phyloP scores from a whole-genome alignment of 1,140 invertebrate genomes.

The Aphaenogaster floridana region DNA sequence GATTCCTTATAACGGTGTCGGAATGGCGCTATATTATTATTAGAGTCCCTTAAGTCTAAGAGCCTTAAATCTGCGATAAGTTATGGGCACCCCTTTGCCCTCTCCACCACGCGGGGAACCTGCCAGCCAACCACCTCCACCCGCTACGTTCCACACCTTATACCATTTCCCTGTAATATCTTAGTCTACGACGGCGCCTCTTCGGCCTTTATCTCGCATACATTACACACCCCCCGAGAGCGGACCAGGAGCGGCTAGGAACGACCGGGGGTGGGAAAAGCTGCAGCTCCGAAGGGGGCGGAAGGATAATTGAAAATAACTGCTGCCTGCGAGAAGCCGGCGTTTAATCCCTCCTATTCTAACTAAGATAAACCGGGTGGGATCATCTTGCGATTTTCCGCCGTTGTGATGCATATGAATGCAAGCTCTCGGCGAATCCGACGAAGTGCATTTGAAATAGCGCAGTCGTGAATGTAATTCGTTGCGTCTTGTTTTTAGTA shows the following conservation, averaged over 20 bases:
- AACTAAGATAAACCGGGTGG: conserved; percentile 80
- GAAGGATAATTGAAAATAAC: conserved; percentile 87
- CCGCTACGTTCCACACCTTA: conserved; percentile 80
- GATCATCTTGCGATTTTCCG: conserved; percentile 73
- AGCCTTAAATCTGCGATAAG: conserved; percentile 88
- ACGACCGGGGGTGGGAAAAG: conserved; percentile 64
- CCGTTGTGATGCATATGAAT: background rate
- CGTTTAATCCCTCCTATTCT: conserved; percentile 82
- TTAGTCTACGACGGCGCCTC: conserved; percentile 85
- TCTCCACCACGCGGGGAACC: conserved; percentile 73
- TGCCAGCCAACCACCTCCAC: conserved; percentile 66
- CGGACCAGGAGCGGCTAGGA: conserved; percentile 72
- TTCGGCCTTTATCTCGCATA: conserved; percentile 86
- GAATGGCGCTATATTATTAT: conserved; percentile 87
- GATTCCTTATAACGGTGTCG: conserved; percentile 82
- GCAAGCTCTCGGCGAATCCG: background rate
- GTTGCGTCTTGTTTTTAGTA: background rate
- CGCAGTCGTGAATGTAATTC: background rate
- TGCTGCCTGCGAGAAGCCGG: conserved; percentile 79
- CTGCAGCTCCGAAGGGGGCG: conserved; percentile 72
- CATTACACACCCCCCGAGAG: conserved; percentile 82
- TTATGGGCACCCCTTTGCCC: conserved; percentile 85
- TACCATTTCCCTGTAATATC: conserved; percentile 87
- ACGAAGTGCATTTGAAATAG: background rate
- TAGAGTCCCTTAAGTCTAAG: conserved; percentile 88